A percentile compares a stretch with the other conserved stretches of the same genome.
These are phyloP conservation scores for Cynopterus sphinx DNA, from an alignment of 2,797 vertebrate species.

Conservation along the genomic window DNA sequence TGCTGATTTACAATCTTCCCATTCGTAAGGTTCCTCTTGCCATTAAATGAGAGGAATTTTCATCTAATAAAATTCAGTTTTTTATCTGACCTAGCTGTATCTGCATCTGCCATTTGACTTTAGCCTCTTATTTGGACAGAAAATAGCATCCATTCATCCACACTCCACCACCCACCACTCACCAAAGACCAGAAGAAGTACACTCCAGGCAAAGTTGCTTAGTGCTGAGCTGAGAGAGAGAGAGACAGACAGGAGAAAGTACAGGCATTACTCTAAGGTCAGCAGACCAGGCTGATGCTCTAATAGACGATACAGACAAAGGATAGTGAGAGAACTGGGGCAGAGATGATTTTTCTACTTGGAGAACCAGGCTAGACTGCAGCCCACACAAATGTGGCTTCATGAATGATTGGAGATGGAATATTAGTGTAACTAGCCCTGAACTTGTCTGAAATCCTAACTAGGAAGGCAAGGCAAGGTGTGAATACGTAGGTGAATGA, in stretches of 20 bases:
- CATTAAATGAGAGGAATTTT: conserved; percentile 49
- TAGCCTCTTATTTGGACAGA: conserved; percentile 50
- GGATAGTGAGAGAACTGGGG: neutral
- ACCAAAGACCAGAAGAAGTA: conserved; percentile 13
- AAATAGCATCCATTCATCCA: neutral
- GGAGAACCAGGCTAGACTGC: conserved; percentile 17
- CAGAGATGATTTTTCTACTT: conserved; percentile 61
- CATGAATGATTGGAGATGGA: neutral
- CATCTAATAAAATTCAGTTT: conserved; percentile 33
- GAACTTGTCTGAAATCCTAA: neutral
- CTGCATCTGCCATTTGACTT: conserved; percentile 46
- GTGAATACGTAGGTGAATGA: neutral
- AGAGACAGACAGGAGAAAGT: neutral
- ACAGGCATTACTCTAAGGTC: conserved; percentile 36
- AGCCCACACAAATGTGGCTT: neutral
- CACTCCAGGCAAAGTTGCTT: conserved; percentile 44
- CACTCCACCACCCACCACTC: neutral
- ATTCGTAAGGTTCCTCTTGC: conserved; percentile 47
- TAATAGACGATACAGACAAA: conserved; percentile 54
- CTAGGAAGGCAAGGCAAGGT: neutral
- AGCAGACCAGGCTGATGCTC: conserved; percentile 35
- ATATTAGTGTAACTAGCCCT: neutral
- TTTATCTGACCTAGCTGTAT: neutral
- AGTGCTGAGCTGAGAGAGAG: conserved; percentile 7
- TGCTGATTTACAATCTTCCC: neutral